Conservation (phyloP, 1,140 invertebrate genomes). For the Chlorops oryzae region DNA sequence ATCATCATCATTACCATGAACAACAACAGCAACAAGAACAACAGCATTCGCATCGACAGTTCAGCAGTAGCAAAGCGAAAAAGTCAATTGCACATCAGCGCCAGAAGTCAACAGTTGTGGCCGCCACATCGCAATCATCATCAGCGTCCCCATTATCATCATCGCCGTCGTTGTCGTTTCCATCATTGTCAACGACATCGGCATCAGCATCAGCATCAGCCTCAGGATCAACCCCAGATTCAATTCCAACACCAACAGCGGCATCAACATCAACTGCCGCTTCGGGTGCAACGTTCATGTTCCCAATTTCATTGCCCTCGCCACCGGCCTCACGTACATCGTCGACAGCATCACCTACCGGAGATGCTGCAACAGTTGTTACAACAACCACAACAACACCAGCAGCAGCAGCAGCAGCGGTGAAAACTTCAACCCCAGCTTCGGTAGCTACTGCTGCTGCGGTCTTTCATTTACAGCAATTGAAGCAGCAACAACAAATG, state of each 20-base stretch:
- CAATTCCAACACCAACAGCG: slow-evolving; percentile 16
- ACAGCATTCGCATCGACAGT: no score
- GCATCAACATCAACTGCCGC: slow-evolving; percentile 8
- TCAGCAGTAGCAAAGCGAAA: no score
- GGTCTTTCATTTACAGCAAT: slow-evolving; percentile 20
- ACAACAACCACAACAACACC: slow-evolving; percentile 18
- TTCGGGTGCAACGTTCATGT: slow-evolving; percentile 14
- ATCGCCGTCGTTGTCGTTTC: slow-evolving; percentile 2
- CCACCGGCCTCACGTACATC: no score
- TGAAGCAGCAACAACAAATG: slow-evolving; percentile 12
- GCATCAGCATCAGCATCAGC: slow-evolving; percentile 2
- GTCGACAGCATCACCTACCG: slow-evolving; percentile 1
- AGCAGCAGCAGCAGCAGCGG: slow-evolving; percentile 16
- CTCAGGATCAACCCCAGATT: no score
- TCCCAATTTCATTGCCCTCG: slow-evolving; percentile 6
- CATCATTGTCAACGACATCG: slow-evolving; percentile 5
- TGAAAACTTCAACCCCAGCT: slow-evolving; percentile 4
- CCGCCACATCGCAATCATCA: neutral
- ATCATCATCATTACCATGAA: slow-evolving; percentile 10
- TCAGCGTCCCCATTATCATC: slow-evolving; percentile 5
- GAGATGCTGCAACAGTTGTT: slow-evolving; percentile 22
- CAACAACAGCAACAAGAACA: slow-evolving; percentile 15
- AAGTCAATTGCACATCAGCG: no score
- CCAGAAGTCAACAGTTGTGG: no score
- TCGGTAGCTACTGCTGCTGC: slow-evolving; percentile 15